Evolutionary conservation across 2,113 vertebrate species (phyloP), one percentile per base, ranked within the genome.

Genomic region (Cinclus cinclus): DNA sequence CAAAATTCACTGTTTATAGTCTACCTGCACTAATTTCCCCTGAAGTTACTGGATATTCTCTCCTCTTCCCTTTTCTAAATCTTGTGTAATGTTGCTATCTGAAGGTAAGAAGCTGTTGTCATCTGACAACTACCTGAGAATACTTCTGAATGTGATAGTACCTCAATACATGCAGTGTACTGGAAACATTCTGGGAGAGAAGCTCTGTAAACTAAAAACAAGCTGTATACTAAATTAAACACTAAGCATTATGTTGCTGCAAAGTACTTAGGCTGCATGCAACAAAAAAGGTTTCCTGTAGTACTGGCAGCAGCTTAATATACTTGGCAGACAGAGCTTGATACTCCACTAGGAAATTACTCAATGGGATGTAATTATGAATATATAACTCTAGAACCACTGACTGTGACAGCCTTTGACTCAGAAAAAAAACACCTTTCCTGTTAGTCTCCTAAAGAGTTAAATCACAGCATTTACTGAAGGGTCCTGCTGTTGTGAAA

Each of bases 1-100:
- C 47, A 77, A 77, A 86, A 86, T 37, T 84, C 56, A 64, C 50
- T 94, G 85, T 79, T 94, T 95, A 87, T 68, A 56, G 74, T 94
- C 80, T 73, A 68, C 41, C 83, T 89, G 25, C 76, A 56, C 39
- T 89, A 23, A 80, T 85, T 94, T 95, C 77, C 83, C 59, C 39
- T 89, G n/a, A 67, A 93, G 44, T 82, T 88, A 83, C 62, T 81
- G 74, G 64, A 84, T 86, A 78, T 28, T 87, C 37, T 92, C 67
- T 89, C 50, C 53, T 73, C 59, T 28, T 92, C 95, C 89, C 87
- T 94, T 67, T 69, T 41, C 49, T 69, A 76, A 65, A 30, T 74
- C 37, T 37, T 55, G 14, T 24, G 30, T 50, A 69, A 85, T 50
- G 33, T 69, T 92, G 39, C 50, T 83, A n/a, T n/a, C 47, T 55